Percentiles rank a stretch among this genome's conserved stretches.
Conservation (phyloP, 2,888 invertebrate genomes). For the Hyalella azteca region DNA sequence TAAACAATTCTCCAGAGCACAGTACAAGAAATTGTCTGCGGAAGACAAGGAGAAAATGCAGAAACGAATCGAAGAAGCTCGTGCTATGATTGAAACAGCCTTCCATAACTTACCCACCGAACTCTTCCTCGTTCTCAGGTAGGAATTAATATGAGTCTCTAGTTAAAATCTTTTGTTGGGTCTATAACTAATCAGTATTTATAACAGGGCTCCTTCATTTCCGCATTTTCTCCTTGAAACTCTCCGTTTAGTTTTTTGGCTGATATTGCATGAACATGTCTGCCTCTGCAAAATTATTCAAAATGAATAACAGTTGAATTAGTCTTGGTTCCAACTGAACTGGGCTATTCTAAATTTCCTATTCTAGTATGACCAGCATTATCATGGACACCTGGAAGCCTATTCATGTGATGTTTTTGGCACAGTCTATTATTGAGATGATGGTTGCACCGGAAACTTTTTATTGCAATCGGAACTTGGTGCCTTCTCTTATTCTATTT, state of each 20-base stretch:
- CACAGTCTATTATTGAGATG: too few relatives aligned
- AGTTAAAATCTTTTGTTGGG: not conserved
- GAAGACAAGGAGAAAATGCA: conserved; percentile 60
- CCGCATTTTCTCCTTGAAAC: conserved; percentile 57
- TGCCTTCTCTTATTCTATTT: too few relatives aligned
- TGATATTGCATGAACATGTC: too few relatives aligned
- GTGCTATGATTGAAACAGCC: conserved; percentile 59
- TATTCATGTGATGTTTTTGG: too few relatives aligned
- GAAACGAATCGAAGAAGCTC: conserved; percentile 50
- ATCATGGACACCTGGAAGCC: too few relatives aligned
- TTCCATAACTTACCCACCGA: conserved; percentile 61
- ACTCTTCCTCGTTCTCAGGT: conserved; percentile 61
- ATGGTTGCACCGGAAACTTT: too few relatives aligned
- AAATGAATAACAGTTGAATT: too few relatives aligned
- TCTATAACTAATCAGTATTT: not conserved
- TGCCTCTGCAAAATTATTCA: too few relatives aligned
- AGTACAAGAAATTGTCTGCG: conserved; percentile 59
- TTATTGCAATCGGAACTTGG: too few relatives aligned
- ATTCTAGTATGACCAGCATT: too few relatives aligned
- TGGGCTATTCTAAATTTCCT: too few relatives aligned
- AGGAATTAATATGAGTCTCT: conserved; percentile 23
- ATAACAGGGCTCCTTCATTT: not conserved
- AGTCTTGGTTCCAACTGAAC: too few relatives aligned
- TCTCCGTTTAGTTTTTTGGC: not conserved
- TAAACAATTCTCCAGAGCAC: conserved; percentile 55